A percentile compares a stretch with the other conserved stretches of the same genome.
Conservation (phyloP, 2,888 invertebrate genomes). For the Muschampia plurimacula region DNA sequence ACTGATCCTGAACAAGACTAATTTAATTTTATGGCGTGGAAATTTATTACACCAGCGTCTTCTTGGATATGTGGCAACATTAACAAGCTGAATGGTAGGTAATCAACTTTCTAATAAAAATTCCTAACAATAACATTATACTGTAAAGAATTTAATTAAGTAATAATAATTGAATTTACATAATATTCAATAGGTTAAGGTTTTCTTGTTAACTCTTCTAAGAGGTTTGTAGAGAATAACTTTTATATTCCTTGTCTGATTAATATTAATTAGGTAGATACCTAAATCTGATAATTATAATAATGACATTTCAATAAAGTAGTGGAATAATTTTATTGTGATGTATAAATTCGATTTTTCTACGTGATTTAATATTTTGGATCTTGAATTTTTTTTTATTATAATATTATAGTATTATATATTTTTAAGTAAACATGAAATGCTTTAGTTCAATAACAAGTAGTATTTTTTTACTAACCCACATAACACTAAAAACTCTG, state of each 20-base stretch:
- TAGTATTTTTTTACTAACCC: background rate
- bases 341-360: too few relatives aligned
- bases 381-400: background rate
- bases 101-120: conserved; percentile 50
- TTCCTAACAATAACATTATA: conserved; percentile 34
- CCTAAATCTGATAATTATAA: too few relatives aligned
- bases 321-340: too few relatives aligned
- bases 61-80: conserved; percentile 67
- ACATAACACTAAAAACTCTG: conserved; percentile 5
- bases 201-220: background rate
- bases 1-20: conserved; percentile 78
- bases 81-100: conserved; percentile 78
- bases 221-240: background rate
- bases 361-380: background rate
- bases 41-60: conserved; percentile 65
- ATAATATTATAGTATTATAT: too few relatives aligned
- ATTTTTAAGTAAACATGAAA: too few relatives aligned
- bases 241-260: background rate
- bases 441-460: background rate
- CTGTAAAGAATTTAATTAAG: background rate
- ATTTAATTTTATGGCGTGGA: conserved; percentile 69
- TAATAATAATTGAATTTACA: background rate
- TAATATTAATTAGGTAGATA: background rate
- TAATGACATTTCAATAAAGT: too few relatives aligned
- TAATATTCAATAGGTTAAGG: background rate